Conservation (phyloP, 2,888 invertebrate species). For the Hypsopygia costalis region DNA sequence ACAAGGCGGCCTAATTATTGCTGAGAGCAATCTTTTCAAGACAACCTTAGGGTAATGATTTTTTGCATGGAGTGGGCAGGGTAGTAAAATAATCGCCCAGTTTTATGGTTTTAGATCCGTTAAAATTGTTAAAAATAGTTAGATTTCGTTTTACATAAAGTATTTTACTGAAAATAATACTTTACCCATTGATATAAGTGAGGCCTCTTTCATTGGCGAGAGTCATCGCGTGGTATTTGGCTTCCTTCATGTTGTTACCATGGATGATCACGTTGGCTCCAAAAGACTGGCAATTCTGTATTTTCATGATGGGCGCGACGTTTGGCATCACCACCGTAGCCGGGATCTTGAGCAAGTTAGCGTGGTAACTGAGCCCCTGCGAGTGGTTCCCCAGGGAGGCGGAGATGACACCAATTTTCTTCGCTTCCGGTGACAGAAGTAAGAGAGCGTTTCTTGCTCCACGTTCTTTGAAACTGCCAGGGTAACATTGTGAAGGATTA, state of each 20-base stretch:
- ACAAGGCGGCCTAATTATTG: too few species aligned
- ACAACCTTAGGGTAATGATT: too few species aligned
- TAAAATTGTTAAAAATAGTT: too few species aligned
- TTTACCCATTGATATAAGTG: conserved; percentile 93
- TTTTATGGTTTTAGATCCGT: too few species aligned
- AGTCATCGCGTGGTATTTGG: conserved; percentile 88
- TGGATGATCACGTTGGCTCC: conserved; percentile 92
- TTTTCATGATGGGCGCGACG: conserved; percentile 97
- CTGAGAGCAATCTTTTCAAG: too few species aligned
- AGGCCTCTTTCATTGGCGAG: conserved; percentile 85
- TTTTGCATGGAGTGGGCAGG: too few species aligned
- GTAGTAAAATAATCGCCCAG: too few species aligned
- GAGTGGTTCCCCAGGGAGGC: conserved; percentile 98
- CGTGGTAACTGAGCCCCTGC: conserved; percentile 89
- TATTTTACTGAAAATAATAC: conserved; percentile 6
- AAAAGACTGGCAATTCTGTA: conserved; percentile 91
- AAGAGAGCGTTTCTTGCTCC: conserved; percentile 93
- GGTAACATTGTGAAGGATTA: too few species aligned
- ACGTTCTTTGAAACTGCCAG: conserved; percentile 92
- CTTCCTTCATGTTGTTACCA: conserved; percentile 92
- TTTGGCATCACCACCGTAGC: conserved; percentile 97
- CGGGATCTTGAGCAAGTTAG: conserved; percentile 84
- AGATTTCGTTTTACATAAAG: too few species aligned
- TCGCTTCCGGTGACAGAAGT: conserved; percentile 86
- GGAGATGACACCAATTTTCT: conserved; percentile 90